Base-by-base conservation (phyloP, 2,797 vertebrate genomes). In the Acrossocheilus fasciatus region DNA sequence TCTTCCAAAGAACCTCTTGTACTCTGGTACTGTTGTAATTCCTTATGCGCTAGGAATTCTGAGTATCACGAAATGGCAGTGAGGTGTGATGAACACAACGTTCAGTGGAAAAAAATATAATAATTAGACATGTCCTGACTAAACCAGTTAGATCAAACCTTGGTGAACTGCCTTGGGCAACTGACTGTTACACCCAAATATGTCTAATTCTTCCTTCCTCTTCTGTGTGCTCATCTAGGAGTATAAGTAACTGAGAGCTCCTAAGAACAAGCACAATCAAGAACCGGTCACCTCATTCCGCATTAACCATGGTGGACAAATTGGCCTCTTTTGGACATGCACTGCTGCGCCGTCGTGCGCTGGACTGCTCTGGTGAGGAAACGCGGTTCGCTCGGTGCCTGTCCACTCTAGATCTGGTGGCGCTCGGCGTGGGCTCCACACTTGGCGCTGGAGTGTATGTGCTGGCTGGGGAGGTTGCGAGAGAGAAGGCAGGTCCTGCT, bases 401-500 rank as follows among this genome's bases (percentile, higher is more conserved):
- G 82, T 97, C 96, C 94, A 98, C 97, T 0, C 89, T 99, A 88
- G 98, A 99, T 93, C 96, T 99, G 50, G 93, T 99, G 14, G 97
- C 97, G 14, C 91, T 99, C 34, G 98, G 98, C 0, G 98, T 99
- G 84, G 98, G 98, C 89, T 96, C 98, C 88, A 99, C 98, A 0
- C 91, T 99, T 0, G 98, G 98, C 1, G 98, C 98, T 0, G 98
- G 98, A 0, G 98, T 99, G 3, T 99, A 99, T 0, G 96, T 99
- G 82, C 94, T 99, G 11, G 97, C 97, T 0, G 98, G 98, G 0
- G 97, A 98, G 87, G 98, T 99, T 12, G 98, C 98, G 72, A 96
- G 96, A 76, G 97, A 98, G 1, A 97, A 95, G 86, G 98, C 98
- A 0, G 98, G 98, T 1, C 98, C 98, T 0, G 96, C 98, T 4